These are phyloP conservation scores for Pithecia hirsuta DNA, from an alignment of 2,797 vertebrate species.

Conservation along the genomic window DNA sequence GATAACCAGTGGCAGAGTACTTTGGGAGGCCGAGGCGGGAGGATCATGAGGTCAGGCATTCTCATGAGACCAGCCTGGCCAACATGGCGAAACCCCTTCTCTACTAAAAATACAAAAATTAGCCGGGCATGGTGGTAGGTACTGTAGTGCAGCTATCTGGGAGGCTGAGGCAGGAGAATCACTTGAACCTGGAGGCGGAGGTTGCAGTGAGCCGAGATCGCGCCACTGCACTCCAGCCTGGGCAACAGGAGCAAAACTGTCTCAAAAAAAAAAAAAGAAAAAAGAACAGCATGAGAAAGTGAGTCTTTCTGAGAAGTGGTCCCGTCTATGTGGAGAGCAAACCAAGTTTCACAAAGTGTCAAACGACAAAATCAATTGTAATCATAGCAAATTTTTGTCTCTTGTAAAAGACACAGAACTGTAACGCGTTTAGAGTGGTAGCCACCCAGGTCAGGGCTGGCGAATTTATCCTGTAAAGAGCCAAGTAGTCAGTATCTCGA, in stretches of 20 bases:
- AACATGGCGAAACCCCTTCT: background rate
- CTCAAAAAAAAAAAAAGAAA: too few species aligned
- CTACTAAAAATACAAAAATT: background rate
- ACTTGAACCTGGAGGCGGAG: background rate
- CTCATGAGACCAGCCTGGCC: background rate
- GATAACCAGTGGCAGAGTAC: too few species aligned
- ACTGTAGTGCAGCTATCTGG: background rate
- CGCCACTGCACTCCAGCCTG: background rate
- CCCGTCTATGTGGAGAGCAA: background rate
- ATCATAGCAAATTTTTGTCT: background rate
- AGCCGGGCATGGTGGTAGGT: background rate
- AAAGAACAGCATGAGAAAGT: background rate
- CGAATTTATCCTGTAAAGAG: background rate
- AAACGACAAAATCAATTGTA: background rate
- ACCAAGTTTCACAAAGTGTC: background rate
- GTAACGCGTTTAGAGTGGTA: rapidly evolving
- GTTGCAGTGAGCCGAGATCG: too few species aligned
- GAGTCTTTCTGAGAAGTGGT: background rate
- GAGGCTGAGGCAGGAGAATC: background rate
- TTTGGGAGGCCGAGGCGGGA: background rate
- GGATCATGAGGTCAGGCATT: background rate
- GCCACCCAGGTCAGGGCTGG: background rate
- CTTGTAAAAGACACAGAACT: conserved; percentile 12
- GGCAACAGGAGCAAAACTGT: background rate
- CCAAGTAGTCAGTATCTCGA: background rate